phyloP scores from a whole-genome alignment of 1,140 invertebrate species.

The Drosophila melanogaster region DNA sequence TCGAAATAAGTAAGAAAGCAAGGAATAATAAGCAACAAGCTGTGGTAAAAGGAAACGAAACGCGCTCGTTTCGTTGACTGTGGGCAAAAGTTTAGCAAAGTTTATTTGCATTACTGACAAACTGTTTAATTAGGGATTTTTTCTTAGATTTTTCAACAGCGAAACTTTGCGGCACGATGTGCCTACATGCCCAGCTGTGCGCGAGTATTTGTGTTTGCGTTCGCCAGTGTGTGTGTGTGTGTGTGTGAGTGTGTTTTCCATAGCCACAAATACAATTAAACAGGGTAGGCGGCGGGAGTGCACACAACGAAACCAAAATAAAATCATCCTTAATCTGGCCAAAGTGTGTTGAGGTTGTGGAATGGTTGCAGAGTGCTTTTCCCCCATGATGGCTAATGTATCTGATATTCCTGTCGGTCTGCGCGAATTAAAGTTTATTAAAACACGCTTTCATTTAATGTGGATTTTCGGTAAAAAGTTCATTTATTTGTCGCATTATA shows the following conservation, averaged over 20 bases:
- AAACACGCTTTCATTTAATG: conserved; percentile 24
- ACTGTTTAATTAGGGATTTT: conserved; percentile 83
- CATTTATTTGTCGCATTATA: neutral
- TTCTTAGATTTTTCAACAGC: conserved; percentile 70
- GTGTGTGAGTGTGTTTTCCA: conserved; percentile 16
- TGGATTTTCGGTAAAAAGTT: conserved; percentile 1
- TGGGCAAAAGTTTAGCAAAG: conserved; percentile 76
- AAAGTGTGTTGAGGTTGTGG: conserved; percentile 29
- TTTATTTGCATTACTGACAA: conserved; percentile 83
- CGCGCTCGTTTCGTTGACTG: conserved; percentile 53
- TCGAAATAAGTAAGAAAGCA: conserved; percentile 35
- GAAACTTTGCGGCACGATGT: conserved; percentile 56
- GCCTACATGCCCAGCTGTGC: conserved; percentile 25
- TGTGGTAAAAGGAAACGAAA: conserved; percentile 7
- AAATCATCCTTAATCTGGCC: conserved; percentile 59
- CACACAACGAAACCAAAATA: conserved; percentile 47
- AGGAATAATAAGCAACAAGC: conserved; percentile 70
- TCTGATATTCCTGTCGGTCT: conserved; percentile 20
- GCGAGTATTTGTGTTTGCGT: conserved; percentile 4
- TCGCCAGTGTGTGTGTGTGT: neutral
- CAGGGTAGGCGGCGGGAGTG: conserved; percentile 33
- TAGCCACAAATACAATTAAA: conserved; percentile 72
- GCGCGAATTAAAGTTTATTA: conserved; percentile 19
- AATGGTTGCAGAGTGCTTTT: conserved; percentile 21
- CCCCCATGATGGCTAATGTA: conserved; percentile 22